Base-by-base conservation (phyloP, 23 tunicate species). In the Botrylloides violaceus region DNA sequence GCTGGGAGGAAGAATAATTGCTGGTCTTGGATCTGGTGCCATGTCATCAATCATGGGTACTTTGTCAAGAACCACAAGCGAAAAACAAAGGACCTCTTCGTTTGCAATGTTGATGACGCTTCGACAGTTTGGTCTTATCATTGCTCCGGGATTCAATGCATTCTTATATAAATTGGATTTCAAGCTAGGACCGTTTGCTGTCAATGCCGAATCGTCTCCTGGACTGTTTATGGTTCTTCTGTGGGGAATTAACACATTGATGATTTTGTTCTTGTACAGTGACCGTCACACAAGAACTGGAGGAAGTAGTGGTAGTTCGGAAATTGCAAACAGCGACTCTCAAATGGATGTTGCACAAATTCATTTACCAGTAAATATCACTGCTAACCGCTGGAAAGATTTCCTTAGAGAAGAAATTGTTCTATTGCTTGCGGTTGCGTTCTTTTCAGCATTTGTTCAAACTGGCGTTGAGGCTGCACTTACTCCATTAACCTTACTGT, bases 381-480 rank as follows among this genome's bases (percentile, higher is more conserved):
- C 70, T 27, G 3, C 18, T 22, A 33, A 6, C 18, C 29, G 19
- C 29, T 19, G 26, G 0, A 68, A 1, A 19, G 96, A 81, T 49
- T 81, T 81, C 33, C 56, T 87, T 7, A 49, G 79, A 31, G 96
- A 87, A 77, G 96, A 81, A 64, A 82, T 87, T 1, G 66, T 87
- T 20, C 86, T 87, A 3, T 81, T 85, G 38, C 71, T 87, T 43
- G 66, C 83, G 20, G 68, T 73, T 7, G 74, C 86, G 23, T 87
- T 87, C 31, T 36, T 73, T 12, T 36, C 76, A 4, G 81, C 81
- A 83, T 87, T 81, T 59, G 71, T 53, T 15, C 96, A 87, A 76
- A 87, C 96, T 58, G 96, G 86, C 4, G 33, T 79, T 21, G 96
- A 87, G 62, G 81, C 96, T 31, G 25, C 79, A 70, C 58, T 87